Conservation (phyloP, 2,888 invertebrate species). For the Poecilus cupreus region DNA sequence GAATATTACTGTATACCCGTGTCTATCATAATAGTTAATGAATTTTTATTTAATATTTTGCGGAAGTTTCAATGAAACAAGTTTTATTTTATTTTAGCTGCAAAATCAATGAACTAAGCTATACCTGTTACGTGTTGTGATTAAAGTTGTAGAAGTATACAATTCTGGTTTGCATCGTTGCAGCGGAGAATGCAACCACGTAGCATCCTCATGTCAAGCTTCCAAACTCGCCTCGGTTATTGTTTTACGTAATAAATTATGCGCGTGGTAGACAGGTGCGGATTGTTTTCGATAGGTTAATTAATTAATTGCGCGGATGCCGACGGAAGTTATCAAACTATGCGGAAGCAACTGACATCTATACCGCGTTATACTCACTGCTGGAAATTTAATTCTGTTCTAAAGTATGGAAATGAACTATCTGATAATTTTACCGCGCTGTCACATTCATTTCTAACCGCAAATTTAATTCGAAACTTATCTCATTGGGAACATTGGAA, state of each 20-base stretch:
- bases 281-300: slow-evolving; percentile 61
- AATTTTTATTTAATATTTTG: not conserved
- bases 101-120: not conserved
- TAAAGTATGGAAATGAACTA: slow-evolving; percentile 8
- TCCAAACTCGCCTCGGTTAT: not conserved
- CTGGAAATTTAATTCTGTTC: slow-evolving; percentile 11
- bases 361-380: not conserved
- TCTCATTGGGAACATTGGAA: not conserved
- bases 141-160: too few species aligned
- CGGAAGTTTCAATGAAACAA: not conserved
- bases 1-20: too few species aligned
- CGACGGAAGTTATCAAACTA: slow-evolving; percentile 50
- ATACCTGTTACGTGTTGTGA: too few species aligned
- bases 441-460: not conserved
- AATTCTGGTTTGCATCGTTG: too few species aligned
- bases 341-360: slow-evolving; percentile 35
- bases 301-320: slow-evolving; percentile 61
- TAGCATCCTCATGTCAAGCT: not conserved
- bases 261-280: slow-evolving; percentile 60
- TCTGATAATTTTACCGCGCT: not conserved
- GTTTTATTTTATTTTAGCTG: not conserved
- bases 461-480: not conserved
- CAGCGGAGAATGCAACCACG: not conserved
- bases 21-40: not conserved
- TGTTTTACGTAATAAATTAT: slow-evolving; percentile 42